phyloP scores from a whole-genome alignment of 1,140 invertebrate genomes.

The Helicorthomorpha holstii region DNA sequence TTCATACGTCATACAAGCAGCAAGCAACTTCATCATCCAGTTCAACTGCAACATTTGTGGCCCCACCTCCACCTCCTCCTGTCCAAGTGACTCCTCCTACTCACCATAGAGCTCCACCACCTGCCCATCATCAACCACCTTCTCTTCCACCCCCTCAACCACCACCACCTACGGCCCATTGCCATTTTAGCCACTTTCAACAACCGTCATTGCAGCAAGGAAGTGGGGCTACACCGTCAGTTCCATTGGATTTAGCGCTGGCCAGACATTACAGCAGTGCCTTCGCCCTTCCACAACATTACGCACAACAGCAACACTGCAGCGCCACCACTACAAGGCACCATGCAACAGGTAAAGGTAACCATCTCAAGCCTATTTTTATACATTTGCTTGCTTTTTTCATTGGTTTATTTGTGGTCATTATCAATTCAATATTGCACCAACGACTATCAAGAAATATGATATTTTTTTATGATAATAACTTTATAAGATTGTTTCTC shows the following conservation, averaged over 20 bases:
- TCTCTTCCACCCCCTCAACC: neutral
- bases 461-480: no score
- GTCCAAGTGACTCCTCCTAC: neutral
- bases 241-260: constrained; percentile 5
- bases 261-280: constrained; percentile 9
- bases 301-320: neutral
- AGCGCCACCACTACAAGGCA: neutral
- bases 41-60: neutral
- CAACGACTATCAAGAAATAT: no score
- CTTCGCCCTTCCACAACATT: constrained; percentile 11
- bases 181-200: neutral
- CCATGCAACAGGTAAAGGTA: no score
- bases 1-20: constrained; percentile 4
- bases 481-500: no score
- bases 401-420: no score
- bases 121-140: neutral
- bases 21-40: neutral
- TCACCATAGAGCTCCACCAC: neutral
- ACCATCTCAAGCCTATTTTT: no score
- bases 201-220: neutral
- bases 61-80: constrained; percentile 1
- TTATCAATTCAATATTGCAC: no score
- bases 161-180: neutral
- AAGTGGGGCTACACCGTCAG: neutral
- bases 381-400: no score